Base-by-base conservation (phyloP, 2,888 invertebrate species). In the Drosophila antonietae region DNA sequence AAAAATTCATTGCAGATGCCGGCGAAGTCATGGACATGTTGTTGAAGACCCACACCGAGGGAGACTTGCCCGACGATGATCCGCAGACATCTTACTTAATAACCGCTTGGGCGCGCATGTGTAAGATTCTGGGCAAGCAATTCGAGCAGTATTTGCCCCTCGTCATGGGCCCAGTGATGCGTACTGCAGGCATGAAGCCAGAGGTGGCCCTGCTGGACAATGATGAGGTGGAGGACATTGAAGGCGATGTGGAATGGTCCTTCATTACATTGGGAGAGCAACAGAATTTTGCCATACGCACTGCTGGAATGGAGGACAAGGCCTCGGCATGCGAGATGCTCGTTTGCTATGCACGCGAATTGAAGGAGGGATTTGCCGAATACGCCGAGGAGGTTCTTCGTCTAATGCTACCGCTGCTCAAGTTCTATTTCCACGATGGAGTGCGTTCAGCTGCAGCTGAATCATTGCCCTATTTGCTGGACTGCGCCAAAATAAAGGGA, bases 31-130 rank as follows among this genome's bases (percentile, higher is more conserved):
- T 99, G 99, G 97, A 98, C 88, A 95, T 99, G 93, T 93, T 99
- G 61, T 92, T 99, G 76, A 97, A 97, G 93, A 97, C 98, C 0
- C 98, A 98, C 92, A 95, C 96, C 9, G 97, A 97, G 88, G 95
- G 96, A 28, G 96, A 96, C 87, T 93, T 98, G 76, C 96, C 97
- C 0, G 98, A 98, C 73, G 99, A 99, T 91, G 99, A 99, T 93
- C 98, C 98, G 2, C 98, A 98, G 93, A 97, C 98, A 31, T 98
- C 98, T 14, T 99, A 98, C 93, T 96, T 99, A 92, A 99, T 99
- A 81, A 98, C 98, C 0, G 99, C 99, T 1, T 99, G 99, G 99
- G 98, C 99, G 0, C 95, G 99, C 80, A 98, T 99, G 93, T 99
- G 99, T 93, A 98, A 98, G 93, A 97, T 98, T 87, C 94, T 98